Evolutionary conservation across 2,113 vertebrate genomes (phyloP).

Genomic region (Rhinogobius similis): DNA sequence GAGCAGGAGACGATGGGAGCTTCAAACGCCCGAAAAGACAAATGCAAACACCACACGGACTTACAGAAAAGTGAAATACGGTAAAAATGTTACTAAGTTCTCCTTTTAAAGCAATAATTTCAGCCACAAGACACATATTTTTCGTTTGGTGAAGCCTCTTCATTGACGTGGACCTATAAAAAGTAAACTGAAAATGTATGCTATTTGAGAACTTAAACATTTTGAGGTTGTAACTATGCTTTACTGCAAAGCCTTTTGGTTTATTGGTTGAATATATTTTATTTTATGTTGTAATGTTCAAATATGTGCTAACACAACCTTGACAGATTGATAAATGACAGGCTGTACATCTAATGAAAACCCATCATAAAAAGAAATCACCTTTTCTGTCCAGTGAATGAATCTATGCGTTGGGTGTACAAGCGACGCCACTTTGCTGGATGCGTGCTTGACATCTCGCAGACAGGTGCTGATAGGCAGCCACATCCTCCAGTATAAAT

Average conservation of each 20-base stretch:
- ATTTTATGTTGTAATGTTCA: constrained; percentile 30
- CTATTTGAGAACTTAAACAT: too few relatives aligned
- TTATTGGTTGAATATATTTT: background rate
- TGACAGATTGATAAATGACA: constrained; percentile 23
- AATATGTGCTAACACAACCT: constrained; percentile 29
- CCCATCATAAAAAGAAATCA: constrained; percentile 16
- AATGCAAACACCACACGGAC: too few relatives aligned
- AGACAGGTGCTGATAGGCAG: constrained; percentile 4
- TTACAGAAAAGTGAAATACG: too few relatives aligned
- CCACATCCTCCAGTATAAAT: constrained; percentile 37
- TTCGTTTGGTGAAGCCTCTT: too few relatives aligned
- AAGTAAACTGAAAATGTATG: too few relatives aligned
- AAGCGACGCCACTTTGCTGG: constrained; percentile 20
- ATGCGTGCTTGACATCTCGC: constrained; percentile 8
- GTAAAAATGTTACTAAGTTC: too few relatives aligned
- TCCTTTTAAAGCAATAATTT: too few relatives aligned
- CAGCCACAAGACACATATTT: too few relatives aligned
- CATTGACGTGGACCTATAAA: too few relatives aligned
- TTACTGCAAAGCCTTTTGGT: background rate
- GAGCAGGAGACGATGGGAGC: too few relatives aligned
- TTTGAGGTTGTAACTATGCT: too few relatives aligned
- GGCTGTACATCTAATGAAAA: constrained; percentile 12
- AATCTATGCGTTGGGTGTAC: constrained; percentile 15
- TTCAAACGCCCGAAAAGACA: too few relatives aligned
- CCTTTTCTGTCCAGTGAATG: constrained; percentile 23